Percentiles rank a stretch among this genome's conserved stretches.
These are phyloP conservation scores for Melanotus villosus DNA, from an alignment of 2,888 invertebrate genomes.

Conservation along the genomic window DNA sequence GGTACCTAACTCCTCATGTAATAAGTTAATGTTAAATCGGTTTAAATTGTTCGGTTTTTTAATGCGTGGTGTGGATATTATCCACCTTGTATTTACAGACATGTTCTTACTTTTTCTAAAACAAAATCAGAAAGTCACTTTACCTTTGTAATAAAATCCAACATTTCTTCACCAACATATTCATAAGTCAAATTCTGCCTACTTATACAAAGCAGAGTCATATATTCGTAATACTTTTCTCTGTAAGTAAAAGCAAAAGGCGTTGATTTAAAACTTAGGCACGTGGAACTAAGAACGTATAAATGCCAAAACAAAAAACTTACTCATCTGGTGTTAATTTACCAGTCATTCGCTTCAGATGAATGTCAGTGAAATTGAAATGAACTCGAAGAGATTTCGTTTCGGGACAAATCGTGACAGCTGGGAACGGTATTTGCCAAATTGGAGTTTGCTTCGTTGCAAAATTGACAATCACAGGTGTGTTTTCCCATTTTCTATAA, in stretches of 20 bases:
- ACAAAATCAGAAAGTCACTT: too few relatives aligned
- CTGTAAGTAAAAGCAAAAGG: too few relatives aligned
- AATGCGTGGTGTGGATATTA: too few relatives aligned
- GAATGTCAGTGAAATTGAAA: slow-evolving; percentile 15
- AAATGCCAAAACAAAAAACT: too few relatives aligned
- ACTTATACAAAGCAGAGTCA: neutral
- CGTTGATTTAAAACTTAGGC: too few relatives aligned
- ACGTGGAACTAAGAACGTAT: too few relatives aligned
- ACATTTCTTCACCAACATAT: neutral
- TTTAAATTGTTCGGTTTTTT: too few relatives aligned
- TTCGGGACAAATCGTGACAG: slow-evolving; percentile 73
- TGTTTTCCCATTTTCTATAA: slow-evolving; percentile 80
- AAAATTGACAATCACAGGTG: slow-evolving; percentile 82
- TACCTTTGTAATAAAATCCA: slow-evolving; percentile 20
- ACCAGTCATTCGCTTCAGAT: neutral
- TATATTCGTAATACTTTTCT: slow-evolving; percentile 11
- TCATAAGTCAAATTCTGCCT: neutral
- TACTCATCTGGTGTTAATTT: neutral
- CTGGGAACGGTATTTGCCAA: slow-evolving; percentile 71
- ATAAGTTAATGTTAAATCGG: too few relatives aligned
- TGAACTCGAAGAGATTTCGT: slow-evolving; percentile 70
- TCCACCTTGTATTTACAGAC: too few relatives aligned
- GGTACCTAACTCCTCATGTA: too few relatives aligned
- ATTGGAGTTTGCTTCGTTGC: slow-evolving; percentile 79
- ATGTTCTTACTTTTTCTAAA: too few relatives aligned